Conservation (phyloP, 2,888 invertebrate genomes). For the Zeuzera pyrina region DNA sequence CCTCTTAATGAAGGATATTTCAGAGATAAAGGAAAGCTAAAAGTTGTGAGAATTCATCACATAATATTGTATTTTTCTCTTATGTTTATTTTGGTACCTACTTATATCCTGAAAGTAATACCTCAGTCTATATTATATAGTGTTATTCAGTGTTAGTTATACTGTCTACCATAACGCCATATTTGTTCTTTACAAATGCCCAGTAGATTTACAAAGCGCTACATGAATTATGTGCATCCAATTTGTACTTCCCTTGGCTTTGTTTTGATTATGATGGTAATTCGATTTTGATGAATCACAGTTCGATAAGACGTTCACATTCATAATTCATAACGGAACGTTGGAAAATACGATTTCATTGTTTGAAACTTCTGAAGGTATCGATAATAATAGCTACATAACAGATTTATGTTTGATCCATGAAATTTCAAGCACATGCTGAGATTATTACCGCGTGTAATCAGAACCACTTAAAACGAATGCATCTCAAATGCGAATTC, state of each 20-base stretch:
- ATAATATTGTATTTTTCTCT: background rate
- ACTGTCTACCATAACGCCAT: slow-evolving; percentile 12
- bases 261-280: slow-evolving; percentile 33
- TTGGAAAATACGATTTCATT: too few relatives aligned
- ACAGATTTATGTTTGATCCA: too few relatives aligned
- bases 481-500: slow-evolving; percentile 16
- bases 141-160: background rate
- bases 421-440: slow-evolving; percentile 46
- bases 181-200: slow-evolving; percentile 24
- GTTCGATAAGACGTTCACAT: slow-evolving; percentile 27
- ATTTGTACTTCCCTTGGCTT: slow-evolving; percentile 39
- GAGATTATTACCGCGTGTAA: slow-evolving; percentile 27
- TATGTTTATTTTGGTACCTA: background rate
- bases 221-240: slow-evolving; percentile 64
- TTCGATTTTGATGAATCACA: slow-evolving; percentile 32
- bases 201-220: slow-evolving; percentile 23
- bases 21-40: too few relatives aligned
- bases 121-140: background rate
- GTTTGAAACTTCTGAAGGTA: too few relatives aligned
- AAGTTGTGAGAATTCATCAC: background rate
- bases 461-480: slow-evolving; percentile 21
- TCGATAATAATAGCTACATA: too few relatives aligned
- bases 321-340: too few relatives aligned
- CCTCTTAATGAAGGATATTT: too few relatives aligned
- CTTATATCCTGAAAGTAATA: background rate